Evolutionary conservation across 2,113 vertebrate genomes (phyloP), one percentile per base, ranked within the genome.

Genomic region (Alethe castanea): DNA sequence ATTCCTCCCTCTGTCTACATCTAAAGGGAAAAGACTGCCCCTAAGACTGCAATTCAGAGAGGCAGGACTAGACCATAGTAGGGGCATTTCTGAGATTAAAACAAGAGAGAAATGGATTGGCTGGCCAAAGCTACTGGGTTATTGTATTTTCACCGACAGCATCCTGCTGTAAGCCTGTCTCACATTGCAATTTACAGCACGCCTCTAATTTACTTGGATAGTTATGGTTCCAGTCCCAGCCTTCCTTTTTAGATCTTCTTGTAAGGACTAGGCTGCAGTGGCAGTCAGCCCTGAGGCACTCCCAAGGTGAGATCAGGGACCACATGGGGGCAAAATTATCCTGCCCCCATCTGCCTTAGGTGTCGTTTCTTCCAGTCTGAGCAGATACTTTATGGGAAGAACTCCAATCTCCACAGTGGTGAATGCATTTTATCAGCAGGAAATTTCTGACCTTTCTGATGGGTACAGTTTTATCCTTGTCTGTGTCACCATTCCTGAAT

Each of bases 401-500:
- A 6, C 11, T 48, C 65, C 33, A 56, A 0, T 19, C n/a, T 81
- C 50, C 38, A 26, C 11, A 62, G 24, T 4, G 84, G 25, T 38
- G 50, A 61, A 14, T 54, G 14, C 33, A 12, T 71, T 86, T 89
- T 50, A 77, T 12, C 45, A 61, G 17, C 19, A 57, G 56, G 40
- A 82, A 74, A 33, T 38, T 40, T 42, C 22, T 3, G 5, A 35
- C 62, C 10, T 53, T 31, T 61, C n/a, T 69, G 26, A 38, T 17
- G 22, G 7, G 6, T 2, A 2, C 4, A 24, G 22, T 66, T 89
- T 86, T 57, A 40, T 42, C 40, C 1, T 0, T 28, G 28, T 44
- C 44, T 13, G 0, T 50, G 42, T 52, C 26, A 31, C n/a, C 11
- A 0, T 44, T 84, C 69, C 45, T 0, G 0, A 61, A 65, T 36